Evolutionary conservation across 1,140 invertebrate genomes (phyloP), one percentile per base, ranked within the genome.

Genomic region (Saccostrea cuccullata): DNA sequence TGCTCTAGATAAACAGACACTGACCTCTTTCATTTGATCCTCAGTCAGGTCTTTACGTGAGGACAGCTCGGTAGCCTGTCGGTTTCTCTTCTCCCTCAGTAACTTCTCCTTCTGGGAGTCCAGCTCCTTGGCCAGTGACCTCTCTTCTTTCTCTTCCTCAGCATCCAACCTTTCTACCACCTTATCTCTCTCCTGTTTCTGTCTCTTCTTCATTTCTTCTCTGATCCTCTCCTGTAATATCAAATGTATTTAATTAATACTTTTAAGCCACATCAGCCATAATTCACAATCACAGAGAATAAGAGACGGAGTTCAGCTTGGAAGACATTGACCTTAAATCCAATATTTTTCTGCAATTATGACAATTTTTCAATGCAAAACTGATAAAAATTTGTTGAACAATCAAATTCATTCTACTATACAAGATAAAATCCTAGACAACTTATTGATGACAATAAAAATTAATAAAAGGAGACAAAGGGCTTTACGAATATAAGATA

Each of bases 41-140:
- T 93, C 90, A 58, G 91, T 93, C 20, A 94, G 91, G 85, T 94
- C 94, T 2, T 90, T 91, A 55, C 93, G 90, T 36, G 94, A 91
- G 12, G 91, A 91, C 30, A 92, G 64, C 87, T 94, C 94, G 11
- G 94, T 92, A 47, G 93, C 93, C 67, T 94, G 93, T 90, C 89
- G 92, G 88, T 93, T 94, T 82, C 90, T 91, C 87, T 91, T 92
- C 86, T 94, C 94, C 30, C 91, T 87, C 2, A 94, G 83, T 12
- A 92, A 64, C 85, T 92, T 92, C 82, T 94, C 93, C 86, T 88
- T 88, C 73, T 94, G 91, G 4, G 77, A 58, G 64, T 94, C 91
- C 56, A 90, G 83, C 67, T 92, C 87, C 47, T 90, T 91, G 55
- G 82, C 92, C 47, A 92, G 17, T 1, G 87, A 88, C 17, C 82